Evolutionary conservation across 2,113 vertebrate species (phyloP), one percentile per base, ranked within the genome.

Genomic region (Pachycephala philippinensis): DNA sequence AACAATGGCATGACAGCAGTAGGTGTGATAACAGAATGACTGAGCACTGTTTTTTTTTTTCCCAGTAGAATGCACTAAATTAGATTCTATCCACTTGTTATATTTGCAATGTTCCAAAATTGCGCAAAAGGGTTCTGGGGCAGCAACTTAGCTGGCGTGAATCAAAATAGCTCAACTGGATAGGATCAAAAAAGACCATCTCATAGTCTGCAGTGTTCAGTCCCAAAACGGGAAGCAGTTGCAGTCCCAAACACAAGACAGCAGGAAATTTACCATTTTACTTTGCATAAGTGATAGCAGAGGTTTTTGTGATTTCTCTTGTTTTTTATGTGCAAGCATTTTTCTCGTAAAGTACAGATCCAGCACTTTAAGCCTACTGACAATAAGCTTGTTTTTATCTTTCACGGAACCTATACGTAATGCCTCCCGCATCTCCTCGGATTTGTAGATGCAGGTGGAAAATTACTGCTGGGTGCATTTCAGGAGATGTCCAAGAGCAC

Each of bases 401-500:
- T 86, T 30, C 83, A 84, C 2, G 33, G 76, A 90, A 95, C 33
- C 30, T 26, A 45, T 23, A 49, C 4, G 33, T 61, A 93, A 86
- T 50, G 59, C 83, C 77, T 86, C 95, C 92, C 79, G 26, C 86
- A 95, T 81, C 68, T 74, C 79, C 24, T 31, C 24, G 47, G 40
- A 52, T 66, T 72, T 89, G 64, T 54, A 50, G 54, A 97, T 92
- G 94, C 94, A 95, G 92, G 90, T 97, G 96, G 95, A 97, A 95
- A 96, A 95, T 90, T 96, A 90, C 83, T 63, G 63, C 59, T 86
- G 76, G 76, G 79, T 47, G 42, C 23, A 74, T 26, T 81, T 88
- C 59, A 93, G 94, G 45, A 86, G 71, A 84, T 33, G 40, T 37
- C 70, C 53, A 81, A 75, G 72, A 94, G 44, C 69, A 72, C 53